phyloP scores from a whole-genome alignment of 2,113 vertebrate species.

The Solea senegalensis region DNA sequence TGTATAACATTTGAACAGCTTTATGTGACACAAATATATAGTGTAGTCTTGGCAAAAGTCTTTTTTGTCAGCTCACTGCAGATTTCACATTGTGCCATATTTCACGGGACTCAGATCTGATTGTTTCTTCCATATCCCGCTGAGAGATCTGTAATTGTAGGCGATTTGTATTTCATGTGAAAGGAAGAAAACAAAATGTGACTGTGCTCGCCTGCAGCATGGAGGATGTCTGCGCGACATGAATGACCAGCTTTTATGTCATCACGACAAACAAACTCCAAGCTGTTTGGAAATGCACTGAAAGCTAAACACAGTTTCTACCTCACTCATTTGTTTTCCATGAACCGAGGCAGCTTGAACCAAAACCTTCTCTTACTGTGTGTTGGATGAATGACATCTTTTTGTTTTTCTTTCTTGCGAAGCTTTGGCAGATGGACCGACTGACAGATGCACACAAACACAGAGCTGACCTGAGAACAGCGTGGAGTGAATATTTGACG shows the following conservation, averaged over 20 bases:
- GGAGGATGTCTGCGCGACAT: not conserved
- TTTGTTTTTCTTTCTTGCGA: slow-evolving; percentile 4
- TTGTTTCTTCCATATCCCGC: not conserved
- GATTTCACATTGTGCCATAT: not conserved
- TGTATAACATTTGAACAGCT: no score
- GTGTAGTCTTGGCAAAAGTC: no score
- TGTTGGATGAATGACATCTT: slow-evolving; percentile 40
- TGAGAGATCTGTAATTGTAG: slow-evolving; percentile 10
- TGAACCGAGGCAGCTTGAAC: slow-evolving; percentile 47
- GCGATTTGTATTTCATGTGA: slow-evolving; percentile 3
- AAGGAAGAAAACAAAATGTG: not conserved
- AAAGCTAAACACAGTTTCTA: slow-evolving; percentile 39
- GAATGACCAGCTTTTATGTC: slow-evolving; percentile 14
- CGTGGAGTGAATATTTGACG: slow-evolving; percentile 1
- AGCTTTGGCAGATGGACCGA: slow-evolving; percentile 28
- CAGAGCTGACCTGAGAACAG: slow-evolving; percentile 39
- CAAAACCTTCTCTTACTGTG: slow-evolving; percentile 33
- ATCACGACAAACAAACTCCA: slow-evolving; percentile 24
- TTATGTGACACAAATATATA: no score
- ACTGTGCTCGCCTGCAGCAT: not conserved
- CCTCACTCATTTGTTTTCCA: slow-evolving; percentile 39
- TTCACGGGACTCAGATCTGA: slow-evolving; percentile 2
- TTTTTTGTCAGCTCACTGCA: no score
- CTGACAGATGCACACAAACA: slow-evolving; percentile 28
- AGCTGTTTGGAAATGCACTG: slow-evolving; percentile 24